Percentiles rank a stretch among this genome's conserved stretches.
Evolutionary conservation across 2,888 invertebrate genomes (phyloP).

Genomic region (Nebria salina): DNA sequence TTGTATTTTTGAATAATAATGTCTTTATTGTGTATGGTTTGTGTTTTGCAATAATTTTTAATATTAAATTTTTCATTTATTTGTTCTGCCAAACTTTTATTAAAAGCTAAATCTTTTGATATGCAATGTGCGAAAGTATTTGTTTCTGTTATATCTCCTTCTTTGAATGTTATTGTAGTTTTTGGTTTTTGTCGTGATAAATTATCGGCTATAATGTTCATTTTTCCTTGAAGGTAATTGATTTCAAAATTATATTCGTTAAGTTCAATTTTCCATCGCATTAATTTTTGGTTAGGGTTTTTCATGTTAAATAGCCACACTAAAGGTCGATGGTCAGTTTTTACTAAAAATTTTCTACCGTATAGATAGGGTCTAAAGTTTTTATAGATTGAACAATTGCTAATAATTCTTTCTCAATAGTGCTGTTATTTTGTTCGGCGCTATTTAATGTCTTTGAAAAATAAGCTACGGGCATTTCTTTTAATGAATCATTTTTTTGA

Average conservation of each 20-base stretch:
- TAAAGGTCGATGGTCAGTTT: constrained; percentile 25
- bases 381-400: background rate
- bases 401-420: no score
- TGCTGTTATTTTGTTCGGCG: no score
- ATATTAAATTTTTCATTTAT: constrained; percentile 24
- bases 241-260: no score
- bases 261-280: background rate
- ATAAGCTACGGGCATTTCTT: no score
- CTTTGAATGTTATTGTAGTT: background rate
- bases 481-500: no score
- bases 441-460: no score
- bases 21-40: background rate
- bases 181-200: no score
- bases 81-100: constrained; percentile 17
- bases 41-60: constrained; percentile 4
- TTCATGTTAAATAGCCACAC: constrained; percentile 25
- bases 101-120: constrained; percentile 21
- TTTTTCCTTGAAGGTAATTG: no score
- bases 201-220: no score
- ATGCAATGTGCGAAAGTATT: constrained; percentile 14
- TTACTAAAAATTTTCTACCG: constrained; percentile 20
- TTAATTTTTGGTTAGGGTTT: constrained; percentile 28
- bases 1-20: no score
- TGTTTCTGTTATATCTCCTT: constrained; percentile 19
- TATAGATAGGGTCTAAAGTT: constrained; percentile 29